Evolutionary conservation across 2,113 vertebrate genomes (phyloP).

Genomic region (Hemibagrus wyckioides): DNA sequence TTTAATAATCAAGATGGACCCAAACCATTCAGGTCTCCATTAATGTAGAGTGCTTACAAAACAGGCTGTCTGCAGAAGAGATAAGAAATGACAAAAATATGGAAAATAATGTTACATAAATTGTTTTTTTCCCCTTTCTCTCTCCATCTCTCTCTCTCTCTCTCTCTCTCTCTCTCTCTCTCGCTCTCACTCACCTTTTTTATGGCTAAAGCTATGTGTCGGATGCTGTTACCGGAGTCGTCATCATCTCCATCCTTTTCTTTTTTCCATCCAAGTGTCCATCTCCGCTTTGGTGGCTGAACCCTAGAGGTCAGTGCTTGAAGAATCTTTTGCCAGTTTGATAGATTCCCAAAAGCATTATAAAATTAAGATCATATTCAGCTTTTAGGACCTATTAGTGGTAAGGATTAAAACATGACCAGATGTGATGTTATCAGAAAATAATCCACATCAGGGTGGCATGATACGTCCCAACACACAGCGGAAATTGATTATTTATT

Average conservation of each 20-base stretch:
- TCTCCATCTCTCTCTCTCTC: not conserved
- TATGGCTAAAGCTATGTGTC: constrained; percentile 83
- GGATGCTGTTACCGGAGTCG: constrained; percentile 88
- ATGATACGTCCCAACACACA: not conserved
- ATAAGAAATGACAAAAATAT: not conserved
- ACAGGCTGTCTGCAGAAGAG: not conserved
- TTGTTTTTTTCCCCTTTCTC: not conserved
- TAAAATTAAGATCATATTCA: not conserved
- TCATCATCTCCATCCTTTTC: constrained; percentile 87
- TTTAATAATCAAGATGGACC: not conserved
- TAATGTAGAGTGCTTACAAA: not conserved
- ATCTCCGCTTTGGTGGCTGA: constrained; percentile 91
- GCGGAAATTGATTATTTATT: not conserved
- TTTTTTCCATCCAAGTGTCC: constrained; percentile 95
- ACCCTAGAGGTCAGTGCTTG: constrained; percentile 80
- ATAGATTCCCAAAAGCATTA: not conserved
- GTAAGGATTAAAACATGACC: not conserved
- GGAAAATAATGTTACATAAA: not conserved
- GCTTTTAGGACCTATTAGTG: not conserved
- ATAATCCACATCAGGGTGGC: not conserved
- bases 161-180: not conserved
- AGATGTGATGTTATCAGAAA: not conserved
- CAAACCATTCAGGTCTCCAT: not conserved
- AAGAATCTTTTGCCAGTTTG: not conserved
- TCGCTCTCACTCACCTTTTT: not conserved